Evolutionary conservation across 35 echinoderm and acorn worm genomes (phyloP).

Genomic region (Eucidaris tribuloides): DNA sequence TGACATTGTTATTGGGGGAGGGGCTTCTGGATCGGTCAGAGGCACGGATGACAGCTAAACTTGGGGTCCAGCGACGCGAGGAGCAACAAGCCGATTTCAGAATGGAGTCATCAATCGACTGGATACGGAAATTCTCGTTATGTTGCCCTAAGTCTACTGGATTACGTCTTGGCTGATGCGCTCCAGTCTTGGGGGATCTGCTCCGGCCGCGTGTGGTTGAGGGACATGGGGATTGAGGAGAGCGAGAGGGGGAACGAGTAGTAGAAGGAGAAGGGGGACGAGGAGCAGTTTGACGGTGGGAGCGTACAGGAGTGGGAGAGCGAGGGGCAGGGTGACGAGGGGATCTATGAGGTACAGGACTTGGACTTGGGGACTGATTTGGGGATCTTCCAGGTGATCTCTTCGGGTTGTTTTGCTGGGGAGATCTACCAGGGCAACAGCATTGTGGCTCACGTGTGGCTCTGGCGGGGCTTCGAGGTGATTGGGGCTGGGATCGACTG

Average conservation of each 20-base stretch:
- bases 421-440: too few relatives aligned
- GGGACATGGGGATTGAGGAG: neutral
- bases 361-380: too few relatives aligned
- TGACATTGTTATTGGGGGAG: conserved; percentile 13
- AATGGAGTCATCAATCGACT: neutral
- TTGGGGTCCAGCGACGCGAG: neutral
- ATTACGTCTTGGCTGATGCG: neutral
- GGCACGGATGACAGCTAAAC: neutral
- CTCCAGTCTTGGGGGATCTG: neutral
- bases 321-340: too few relatives aligned
- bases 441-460: too few relatives aligned
- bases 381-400: too few relatives aligned
- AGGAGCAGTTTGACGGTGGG: too few relatives aligned
- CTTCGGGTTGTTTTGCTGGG: too few relatives aligned
- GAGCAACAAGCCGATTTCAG: neutral
- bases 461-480: too few relatives aligned
- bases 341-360: too few relatives aligned
- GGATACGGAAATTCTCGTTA: conserved; percentile 17
- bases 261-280: neutral
- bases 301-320: too few relatives aligned
- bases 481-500: neutral
- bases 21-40: neutral
- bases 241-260: neutral
- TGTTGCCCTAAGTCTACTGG: neutral
- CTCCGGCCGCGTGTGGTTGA: neutral